Evolutionary conservation across 64 coral and sea anemone genomes (phyloP), one percentile per base, ranked within the genome.

Genomic region (Montipora efflorescens): DNA sequence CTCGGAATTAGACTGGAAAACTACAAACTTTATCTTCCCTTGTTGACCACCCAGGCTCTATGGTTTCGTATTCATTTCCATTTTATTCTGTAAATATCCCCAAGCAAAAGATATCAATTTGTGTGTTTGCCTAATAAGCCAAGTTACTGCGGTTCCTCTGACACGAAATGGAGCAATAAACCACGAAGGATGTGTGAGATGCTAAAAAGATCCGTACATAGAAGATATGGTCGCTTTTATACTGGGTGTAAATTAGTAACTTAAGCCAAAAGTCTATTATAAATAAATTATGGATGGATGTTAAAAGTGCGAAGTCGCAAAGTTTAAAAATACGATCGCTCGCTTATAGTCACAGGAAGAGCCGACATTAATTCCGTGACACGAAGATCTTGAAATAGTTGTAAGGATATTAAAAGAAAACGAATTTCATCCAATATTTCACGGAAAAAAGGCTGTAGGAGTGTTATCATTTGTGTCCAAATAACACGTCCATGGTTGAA

Each of bases 201-300:
- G 36, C 36, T 36, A 36, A 12, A 22, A 50, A 71, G 64, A 47
- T 64, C 58, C 21, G 62, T 47, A 49, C 7, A 64, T 14, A 12
- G 14, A 64, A 64, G 62, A 85, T 46, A 36, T 36, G 36, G 36
- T 69, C 10, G 3, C 14, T 14, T 49, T 82, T 71, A 22, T 5
- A 5, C 36, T 16, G 16, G 25, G 47, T 21, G 19, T n/a, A 22
- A 22, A 9, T 20, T 3, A 9, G 66, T 72, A 72, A 48, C 61
- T 84, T 72, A 45, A 49, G 19, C 44, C 47, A 66, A 49, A n/a
- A 72, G 44, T 69, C 47, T 48, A 64, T 3, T 64, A 86, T 72
- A 67, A 84, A 84, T 84, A 71, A 86, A 71, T 86, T 69, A 86
- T 86, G 82, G 71, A 51, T 71, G 47, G 15, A 86, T 70, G 13